Conservation (phyloP, 1,140 invertebrate species). For the Laupala kohalensis region DNA sequence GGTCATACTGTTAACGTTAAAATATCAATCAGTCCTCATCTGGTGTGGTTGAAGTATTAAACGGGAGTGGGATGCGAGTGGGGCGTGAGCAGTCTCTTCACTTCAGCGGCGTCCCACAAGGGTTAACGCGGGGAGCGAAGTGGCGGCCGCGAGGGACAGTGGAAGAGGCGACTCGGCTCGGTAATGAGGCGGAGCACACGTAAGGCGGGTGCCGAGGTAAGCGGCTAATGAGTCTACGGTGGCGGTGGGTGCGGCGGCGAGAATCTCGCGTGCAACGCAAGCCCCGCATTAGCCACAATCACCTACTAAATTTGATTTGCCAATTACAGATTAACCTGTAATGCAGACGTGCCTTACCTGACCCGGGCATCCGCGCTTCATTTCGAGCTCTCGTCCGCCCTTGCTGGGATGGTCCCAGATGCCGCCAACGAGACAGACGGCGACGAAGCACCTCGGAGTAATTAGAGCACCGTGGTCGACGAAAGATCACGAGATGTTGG, state of each 20-base stretch:
- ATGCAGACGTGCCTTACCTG: background rate
- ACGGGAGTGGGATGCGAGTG: no score
- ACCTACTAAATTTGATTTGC: background rate
- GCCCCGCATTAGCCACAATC: background rate
- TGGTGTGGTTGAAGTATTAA: no score
- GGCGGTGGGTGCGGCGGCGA: no score
- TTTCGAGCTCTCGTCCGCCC: no score
- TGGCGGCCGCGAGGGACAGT: background rate
- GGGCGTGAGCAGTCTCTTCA: background rate
- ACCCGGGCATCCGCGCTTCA: no score
- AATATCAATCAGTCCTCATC: no score
- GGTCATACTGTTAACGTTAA: no score
- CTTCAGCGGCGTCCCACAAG: background rate
- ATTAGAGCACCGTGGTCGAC: background rate
- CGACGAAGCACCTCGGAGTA: background rate
- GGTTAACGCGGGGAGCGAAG: background rate
- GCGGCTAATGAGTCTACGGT: background rate
- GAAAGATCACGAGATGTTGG: no score
- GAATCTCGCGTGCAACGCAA: background rate
- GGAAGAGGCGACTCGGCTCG: no score
- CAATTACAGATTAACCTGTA: background rate
- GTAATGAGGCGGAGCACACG: background rate
- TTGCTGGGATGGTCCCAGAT: no score
- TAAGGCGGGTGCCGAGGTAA: background rate
- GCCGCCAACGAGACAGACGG: background rate